Conservation (phyloP, 2,797 vertebrate species). For the Remorina albescens region DNA sequence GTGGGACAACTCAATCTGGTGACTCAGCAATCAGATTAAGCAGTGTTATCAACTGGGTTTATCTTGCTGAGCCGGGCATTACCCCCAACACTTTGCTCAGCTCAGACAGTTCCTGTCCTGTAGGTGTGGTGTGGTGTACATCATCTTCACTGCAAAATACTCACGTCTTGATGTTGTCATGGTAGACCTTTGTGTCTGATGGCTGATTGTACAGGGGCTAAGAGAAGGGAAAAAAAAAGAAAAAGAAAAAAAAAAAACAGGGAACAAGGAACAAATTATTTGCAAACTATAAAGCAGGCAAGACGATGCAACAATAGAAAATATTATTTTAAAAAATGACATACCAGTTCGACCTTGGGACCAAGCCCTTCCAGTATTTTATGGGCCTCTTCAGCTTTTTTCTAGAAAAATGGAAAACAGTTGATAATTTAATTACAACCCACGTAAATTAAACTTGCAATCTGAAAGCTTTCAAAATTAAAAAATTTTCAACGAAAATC, state of each 20-base stretch:
- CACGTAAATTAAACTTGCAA: background rate
- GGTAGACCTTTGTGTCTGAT: conserved; percentile 98
- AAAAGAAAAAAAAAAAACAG: conserved; percentile 29
- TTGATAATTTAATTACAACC: background rate
- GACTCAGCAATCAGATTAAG: conserved; percentile 63
- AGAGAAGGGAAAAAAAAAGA: conserved; percentile 25
- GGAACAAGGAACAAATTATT: conserved; percentile 42
- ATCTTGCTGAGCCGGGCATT: conserved; percentile 45
- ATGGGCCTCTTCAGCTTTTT: conserved; percentile 99
- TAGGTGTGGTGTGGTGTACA: background rate
- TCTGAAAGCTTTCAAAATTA: background rate
- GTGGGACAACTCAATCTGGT: conserved; percentile 38
- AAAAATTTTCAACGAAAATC: background rate
- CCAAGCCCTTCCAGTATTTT: conserved; percentile 98
- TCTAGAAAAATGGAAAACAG: conserved; percentile 81
- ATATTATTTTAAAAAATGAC: conserved; percentile 49
- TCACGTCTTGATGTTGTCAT: conserved; percentile 99
- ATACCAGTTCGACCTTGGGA: conserved; percentile 97
- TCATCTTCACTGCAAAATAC: conserved; percentile 70
- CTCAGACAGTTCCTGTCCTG: background rate
- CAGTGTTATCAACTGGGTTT: conserved; percentile 52
- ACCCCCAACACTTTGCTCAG: conserved; percentile 15
- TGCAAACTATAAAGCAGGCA: too few species aligned
- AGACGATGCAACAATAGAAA: background rate
- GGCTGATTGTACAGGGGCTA: conserved; percentile 99